A percentile compares a stretch with the other conserved stretches of the same genome.
phyloP scores from a whole-genome alignment of 1,140 invertebrate genomes.

The Dufourea novaeangliae region DNA sequence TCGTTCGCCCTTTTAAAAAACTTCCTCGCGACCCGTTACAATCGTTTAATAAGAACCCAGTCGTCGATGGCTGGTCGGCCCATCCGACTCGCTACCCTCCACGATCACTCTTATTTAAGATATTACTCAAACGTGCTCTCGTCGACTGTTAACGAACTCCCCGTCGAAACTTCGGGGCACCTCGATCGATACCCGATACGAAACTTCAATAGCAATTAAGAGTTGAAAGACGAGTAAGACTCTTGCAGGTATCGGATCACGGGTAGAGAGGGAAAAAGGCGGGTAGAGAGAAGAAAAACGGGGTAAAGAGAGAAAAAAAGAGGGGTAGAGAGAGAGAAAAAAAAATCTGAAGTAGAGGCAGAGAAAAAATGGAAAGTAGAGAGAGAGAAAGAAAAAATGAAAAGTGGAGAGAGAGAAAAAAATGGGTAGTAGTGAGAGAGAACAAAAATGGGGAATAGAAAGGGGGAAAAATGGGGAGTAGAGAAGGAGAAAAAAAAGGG shows the following conservation, averaged over 20 bases:
- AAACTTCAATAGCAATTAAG: constrained; percentile 31
- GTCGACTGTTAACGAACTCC: background rate
- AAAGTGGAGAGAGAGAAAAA: background rate
- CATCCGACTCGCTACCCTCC: too few relatives aligned
- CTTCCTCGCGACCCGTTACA: too few relatives aligned
- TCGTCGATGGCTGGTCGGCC: too few relatives aligned
- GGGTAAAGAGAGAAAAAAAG: background rate
- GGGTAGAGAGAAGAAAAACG: background rate
- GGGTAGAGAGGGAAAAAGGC: background rate
- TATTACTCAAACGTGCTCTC: background rate
- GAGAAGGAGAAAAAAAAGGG: background rate
- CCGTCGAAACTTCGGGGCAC: background rate
- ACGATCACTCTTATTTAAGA: background rate
- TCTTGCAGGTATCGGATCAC: background rate
- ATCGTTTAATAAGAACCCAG: too few relatives aligned
- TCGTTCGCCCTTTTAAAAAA: too few relatives aligned
- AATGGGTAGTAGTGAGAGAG: too few relatives aligned
- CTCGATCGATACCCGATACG: constrained; percentile 17
- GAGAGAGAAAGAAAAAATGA: too few relatives aligned
- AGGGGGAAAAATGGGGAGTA: background rate
- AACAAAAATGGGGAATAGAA: background rate
- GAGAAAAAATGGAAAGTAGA: too few relatives aligned
- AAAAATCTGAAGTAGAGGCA: background rate
- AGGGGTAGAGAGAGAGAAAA: background rate
- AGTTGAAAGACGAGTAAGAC: background rate